A percentile compares a stretch with the other conserved stretches of the same genome.
phyloP scores from a whole-genome alignment of 2,888 invertebrate species.

The Oscheius sp. region DNA sequence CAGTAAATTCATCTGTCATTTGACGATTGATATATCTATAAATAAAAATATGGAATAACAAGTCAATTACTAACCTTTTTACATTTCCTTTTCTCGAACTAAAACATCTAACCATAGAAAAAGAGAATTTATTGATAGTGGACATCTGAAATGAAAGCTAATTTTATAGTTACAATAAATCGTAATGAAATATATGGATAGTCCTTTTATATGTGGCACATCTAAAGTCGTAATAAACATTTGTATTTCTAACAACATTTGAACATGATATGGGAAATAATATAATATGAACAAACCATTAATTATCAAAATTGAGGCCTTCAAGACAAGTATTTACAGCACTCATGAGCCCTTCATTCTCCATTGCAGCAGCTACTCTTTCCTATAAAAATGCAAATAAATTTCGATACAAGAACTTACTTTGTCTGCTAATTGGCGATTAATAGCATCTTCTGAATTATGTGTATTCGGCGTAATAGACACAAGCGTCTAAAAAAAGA shows the following conservation, averaged over 20 bases:
- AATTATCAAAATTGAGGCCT: slow-evolving; percentile 14
- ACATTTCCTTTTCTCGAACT: slow-evolving; percentile 6
- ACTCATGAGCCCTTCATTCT: slow-evolving; percentile 88
- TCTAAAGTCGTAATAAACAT: no score
- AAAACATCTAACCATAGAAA: neutral
- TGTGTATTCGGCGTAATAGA: slow-evolving; percentile 86
- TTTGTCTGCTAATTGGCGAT: slow-evolving; percentile 94
- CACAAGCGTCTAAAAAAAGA: slow-evolving; percentile 54
- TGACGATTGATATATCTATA: slow-evolving; percentile 64
- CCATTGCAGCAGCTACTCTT: slow-evolving; percentile 93
- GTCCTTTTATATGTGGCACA: neutral
- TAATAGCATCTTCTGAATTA: slow-evolving; percentile 88
- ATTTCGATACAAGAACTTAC: slow-evolving; percentile 15
- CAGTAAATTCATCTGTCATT: slow-evolving; percentile 61
- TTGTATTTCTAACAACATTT: slow-evolving; percentile 5
- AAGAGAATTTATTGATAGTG: neutral
- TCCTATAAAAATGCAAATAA: slow-evolving; percentile 78
- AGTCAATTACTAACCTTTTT: slow-evolving; percentile 7
- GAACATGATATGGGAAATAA: neutral
- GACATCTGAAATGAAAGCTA: neutral
- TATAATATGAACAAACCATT: slow-evolving; percentile 25
- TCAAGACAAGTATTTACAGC: slow-evolving; percentile 92
- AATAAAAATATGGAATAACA: neutral
- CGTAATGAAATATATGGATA: neutral
- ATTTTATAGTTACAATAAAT: neutral